Evolutionary conservation across 2,113 vertebrate species (phyloP).

Genomic region (Xiphophorus couchianus): DNA sequence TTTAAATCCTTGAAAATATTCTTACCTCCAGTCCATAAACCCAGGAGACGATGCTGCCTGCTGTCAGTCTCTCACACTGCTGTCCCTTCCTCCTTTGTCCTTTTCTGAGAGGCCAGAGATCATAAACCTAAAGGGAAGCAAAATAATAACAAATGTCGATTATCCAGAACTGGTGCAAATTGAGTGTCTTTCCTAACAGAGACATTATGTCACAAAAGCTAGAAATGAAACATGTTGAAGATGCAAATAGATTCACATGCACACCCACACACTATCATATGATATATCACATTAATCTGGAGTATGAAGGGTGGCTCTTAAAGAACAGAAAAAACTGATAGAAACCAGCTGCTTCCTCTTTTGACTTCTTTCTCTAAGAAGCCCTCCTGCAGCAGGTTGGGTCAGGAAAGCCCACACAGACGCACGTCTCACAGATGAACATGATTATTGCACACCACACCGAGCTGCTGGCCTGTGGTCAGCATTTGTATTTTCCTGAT

Average conservation of each 20-base stretch:
- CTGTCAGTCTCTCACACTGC: slow-evolving; percentile 19
- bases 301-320: slow-evolving; percentile 21
- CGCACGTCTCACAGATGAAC: slow-evolving; percentile 1
- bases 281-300: slow-evolving; percentile 23
- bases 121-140: slow-evolving; percentile 40
- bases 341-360: slow-evolving; percentile 69
- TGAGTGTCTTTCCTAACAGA: background rate
- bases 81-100: slow-evolving; percentile 22
- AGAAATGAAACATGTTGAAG: background rate
- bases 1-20: background rate
- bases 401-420: slow-evolving; percentile 41
- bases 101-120: slow-evolving; percentile 43
- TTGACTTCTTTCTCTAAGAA: slow-evolving; percentile 48
- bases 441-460: slow-evolving; percentile 6
- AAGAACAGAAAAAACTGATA: slow-evolving; percentile 29
- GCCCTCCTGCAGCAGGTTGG: slow-evolving; percentile 30
- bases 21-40: slow-evolving; percentile 83
- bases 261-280: slow-evolving; percentile 32
- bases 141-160: background rate
- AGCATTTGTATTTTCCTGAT: background rate
- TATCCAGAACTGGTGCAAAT: background rate
- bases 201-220: background rate
- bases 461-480: background rate
- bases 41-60: slow-evolving; percentile 56
- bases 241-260: background rate